Evolutionary conservation across 1,140 invertebrate genomes (phyloP).

Genomic region (Drosophila sp.): DNA sequence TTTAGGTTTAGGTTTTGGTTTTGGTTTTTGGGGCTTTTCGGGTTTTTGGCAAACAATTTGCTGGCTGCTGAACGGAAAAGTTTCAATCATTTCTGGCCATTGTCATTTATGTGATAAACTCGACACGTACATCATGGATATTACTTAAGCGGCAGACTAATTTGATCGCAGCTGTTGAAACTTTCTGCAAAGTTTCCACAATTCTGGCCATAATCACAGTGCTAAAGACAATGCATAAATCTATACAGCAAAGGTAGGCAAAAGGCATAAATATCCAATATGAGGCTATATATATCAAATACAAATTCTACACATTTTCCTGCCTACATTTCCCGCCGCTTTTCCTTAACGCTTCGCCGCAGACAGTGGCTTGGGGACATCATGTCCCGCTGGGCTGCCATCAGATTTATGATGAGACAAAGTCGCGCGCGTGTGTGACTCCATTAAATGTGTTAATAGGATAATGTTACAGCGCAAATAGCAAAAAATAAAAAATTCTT

Average conservation of each 20-base stretch:
- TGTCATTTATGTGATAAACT: constrained; percentile 49
- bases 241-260: constrained; percentile 48
- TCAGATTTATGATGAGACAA: constrained; percentile 77
- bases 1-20: constrained; percentile 22
- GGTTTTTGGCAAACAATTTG: constrained; percentile 39
- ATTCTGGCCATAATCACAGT: constrained; percentile 60
- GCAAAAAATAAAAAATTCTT: constrained; percentile 3
- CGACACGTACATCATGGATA: constrained; percentile 51
- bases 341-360: constrained; percentile 23
- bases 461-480: constrained; percentile 64
- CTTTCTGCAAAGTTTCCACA: constrained; percentile 56
- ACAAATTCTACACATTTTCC: constrained; percentile 6
- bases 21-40: constrained; percentile 26
- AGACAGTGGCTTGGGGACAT: constrained; percentile 19
- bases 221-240: constrained; percentile 57
- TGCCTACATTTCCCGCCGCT: not conserved
- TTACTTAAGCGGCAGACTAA: constrained; percentile 49
- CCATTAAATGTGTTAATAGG: constrained; percentile 80
- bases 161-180: constrained; percentile 49
- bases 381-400: constrained; percentile 64
- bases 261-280: constrained; percentile 68
- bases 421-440: constrained; percentile 78
- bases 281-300: constrained; percentile 64
- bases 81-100: constrained; percentile 68
- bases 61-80: constrained; percentile 49